These are phyloP conservation scores for Zaprionus vittiger DNA, from an alignment of 1,140 invertebrate genomes.

Conservation along the genomic window DNA sequence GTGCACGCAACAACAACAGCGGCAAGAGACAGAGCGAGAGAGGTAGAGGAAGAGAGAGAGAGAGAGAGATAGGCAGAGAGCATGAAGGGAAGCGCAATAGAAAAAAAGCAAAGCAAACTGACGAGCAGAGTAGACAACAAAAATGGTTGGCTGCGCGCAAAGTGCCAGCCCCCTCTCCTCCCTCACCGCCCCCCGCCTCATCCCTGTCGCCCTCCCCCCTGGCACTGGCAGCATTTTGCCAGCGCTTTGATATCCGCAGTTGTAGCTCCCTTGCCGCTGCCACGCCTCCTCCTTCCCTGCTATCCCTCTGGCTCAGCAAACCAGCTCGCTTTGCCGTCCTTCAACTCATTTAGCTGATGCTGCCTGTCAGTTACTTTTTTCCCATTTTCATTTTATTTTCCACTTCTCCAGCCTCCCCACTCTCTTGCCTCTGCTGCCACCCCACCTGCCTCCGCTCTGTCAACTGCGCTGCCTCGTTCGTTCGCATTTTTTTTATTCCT, in stretches of 20 bases:
- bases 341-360: constrained; percentile 79
- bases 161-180: constrained; percentile 37
- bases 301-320: not conserved
- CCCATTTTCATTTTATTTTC: constrained; percentile 27
- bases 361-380: constrained; percentile 60
- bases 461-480: constrained; percentile 7
- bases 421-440: not conserved
- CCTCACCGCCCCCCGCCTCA: too few species aligned
- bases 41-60: constrained; percentile 13
- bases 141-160: constrained; percentile 67
- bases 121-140: constrained; percentile 35
- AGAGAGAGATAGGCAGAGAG: constrained; percentile 34
- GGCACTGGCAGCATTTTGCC: constrained; percentile 67
- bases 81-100: constrained; percentile 6
- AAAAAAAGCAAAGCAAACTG: constrained; percentile 32
- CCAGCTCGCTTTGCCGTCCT: constrained; percentile 55
- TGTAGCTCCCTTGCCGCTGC: not conserved
- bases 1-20: constrained; percentile 48
- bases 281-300: too few species aligned
- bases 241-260: constrained; percentile 71
- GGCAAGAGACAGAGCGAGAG: constrained; percentile 32
- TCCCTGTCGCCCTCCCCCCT: not conserved
- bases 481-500: constrained; percentile 1
- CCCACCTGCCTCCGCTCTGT: not conserved
- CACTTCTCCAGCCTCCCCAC: not conserved